Base-by-base conservation (phyloP, 1,140 invertebrate species). In the Antheraea pernyi region DNA sequence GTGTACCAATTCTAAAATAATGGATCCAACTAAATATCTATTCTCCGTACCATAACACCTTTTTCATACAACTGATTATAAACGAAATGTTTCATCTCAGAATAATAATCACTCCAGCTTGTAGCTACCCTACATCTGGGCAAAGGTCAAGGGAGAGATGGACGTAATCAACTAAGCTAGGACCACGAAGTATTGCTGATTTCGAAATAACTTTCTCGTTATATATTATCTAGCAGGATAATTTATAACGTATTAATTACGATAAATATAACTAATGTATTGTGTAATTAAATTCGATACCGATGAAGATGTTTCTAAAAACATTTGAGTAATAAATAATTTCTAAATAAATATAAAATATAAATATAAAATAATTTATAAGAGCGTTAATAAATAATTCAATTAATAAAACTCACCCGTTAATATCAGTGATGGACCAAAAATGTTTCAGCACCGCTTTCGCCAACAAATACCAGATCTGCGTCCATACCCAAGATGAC, bases 371-470 rank as follows among this genome's bases (percentile, higher is more conserved):
- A 16, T 53, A 11, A 1, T 53, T 53, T 16, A 1, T 53, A 1
- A 53, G 6, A 16, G 11, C 46, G 9, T 11, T 53, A 53, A 53
- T 53, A 16, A 16, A 53, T 53, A 53, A 53, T 53, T n/a, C 0
- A 53, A 53, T 53, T 13, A 53, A 53, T 16, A 6, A 6, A 16
- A 94, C 94, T 94, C 89, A 97, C 96, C 97, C 97, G 93, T 97
- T 98, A 65, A 97, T 95, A 59, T 96, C 96, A 4, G 97, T 98
- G 79, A 95, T 95, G 0, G 96, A 95, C 95, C 97, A 95, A 88
- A 98, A 97, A 81, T 94, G 94, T 64, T 94, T 93, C 8, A 98
- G 93, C 39, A 97, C 81, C 10, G 94, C 92, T 78, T 95, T 95
- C 5, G 94, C 94, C 9, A 97, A 61, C 58, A 95, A 93, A 84